A percentile compares a stretch with the other conserved stretches of the same genome.
Evolutionary conservation across 1,140 invertebrate genomes (phyloP).

Genomic region (Temnothorax nylanderi): DNA sequence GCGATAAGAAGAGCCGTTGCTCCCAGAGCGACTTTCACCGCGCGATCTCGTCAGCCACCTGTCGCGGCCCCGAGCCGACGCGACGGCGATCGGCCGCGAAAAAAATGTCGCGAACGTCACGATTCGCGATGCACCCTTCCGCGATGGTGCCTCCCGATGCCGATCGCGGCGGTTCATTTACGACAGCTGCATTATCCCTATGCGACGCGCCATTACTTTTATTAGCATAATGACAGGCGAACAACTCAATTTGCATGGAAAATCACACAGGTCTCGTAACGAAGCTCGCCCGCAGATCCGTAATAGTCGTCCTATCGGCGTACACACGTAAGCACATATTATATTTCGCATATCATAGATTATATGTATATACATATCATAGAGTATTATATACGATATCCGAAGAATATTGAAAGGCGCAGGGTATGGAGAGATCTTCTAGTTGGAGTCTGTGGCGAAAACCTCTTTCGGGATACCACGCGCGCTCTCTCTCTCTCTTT

Average conservation of each 20-base stretch:
- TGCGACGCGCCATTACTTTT: conserved; percentile 79
- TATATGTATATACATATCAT: background rate
- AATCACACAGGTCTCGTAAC: conserved; percentile 76
- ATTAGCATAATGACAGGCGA: conserved; percentile 82
- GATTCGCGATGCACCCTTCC: conserved; percentile 60
- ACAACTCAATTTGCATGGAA: conserved; percentile 82
- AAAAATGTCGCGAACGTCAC: conserved; percentile 55
- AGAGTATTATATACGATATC: background rate
- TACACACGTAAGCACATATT: background rate
- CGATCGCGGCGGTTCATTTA: conserved; percentile 69
- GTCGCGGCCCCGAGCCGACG: conserved; percentile 6
- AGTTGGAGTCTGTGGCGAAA: conserved; percentile 2
- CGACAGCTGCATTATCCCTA: conserved; percentile 75
- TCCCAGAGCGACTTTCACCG: conserved; percentile 34
- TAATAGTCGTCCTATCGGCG: conserved; percentile 17
- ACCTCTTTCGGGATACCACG: conserved; percentile 5
- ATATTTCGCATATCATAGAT: conserved; percentile 5
- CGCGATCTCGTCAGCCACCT: conserved; percentile 46
- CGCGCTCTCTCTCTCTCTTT: conserved; percentile 57
- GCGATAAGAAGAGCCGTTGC: conserved; percentile 3
- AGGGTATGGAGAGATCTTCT: conserved; percentile 29
- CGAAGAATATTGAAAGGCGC: conserved; percentile 48
- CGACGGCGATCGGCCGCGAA: conserved; percentile 1
- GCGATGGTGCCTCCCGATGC: conserved; percentile 52
- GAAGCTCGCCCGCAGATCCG: conserved; percentile 72